A percentile compares a stretch with the other conserved stretches of the same genome.
These are phyloP conservation scores for Megathymus violae DNA, from an alignment of 1,140 invertebrate species.

Conservation along the genomic window DNA sequence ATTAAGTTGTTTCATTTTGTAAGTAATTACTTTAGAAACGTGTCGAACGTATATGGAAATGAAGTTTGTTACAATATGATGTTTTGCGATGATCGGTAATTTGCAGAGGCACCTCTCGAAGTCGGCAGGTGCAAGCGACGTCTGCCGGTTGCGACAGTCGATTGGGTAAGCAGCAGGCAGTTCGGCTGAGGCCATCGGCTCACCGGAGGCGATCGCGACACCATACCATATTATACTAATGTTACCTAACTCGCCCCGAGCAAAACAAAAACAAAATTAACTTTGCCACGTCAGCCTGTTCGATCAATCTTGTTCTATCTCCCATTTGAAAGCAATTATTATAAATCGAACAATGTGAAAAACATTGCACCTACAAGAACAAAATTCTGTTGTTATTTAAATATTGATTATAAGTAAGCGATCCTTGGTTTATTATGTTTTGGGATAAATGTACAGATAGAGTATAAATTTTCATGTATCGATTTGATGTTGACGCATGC, in stretches of 20 bases:
- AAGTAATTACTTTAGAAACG: slow-evolving; percentile 8
- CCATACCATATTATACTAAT: slow-evolving; percentile 72
- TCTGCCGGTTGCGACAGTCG: slow-evolving; percentile 75
- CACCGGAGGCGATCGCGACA: slow-evolving; percentile 67
- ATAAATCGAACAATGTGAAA: slow-evolving; percentile 9
- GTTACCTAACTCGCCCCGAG: slow-evolving; percentile 66
- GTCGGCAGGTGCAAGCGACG: slow-evolving; percentile 72
- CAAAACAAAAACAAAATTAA: slow-evolving; percentile 74
- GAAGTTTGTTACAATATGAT: slow-evolving; percentile 53
- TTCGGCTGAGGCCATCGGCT: slow-evolving; percentile 72
- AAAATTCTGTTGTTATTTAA: too few relatives aligned
- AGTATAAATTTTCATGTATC: too few relatives aligned
- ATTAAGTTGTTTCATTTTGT: too few relatives aligned
- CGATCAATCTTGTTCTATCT: slow-evolving; percentile 24
- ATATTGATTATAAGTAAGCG: too few relatives aligned
- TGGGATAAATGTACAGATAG: too few relatives aligned
- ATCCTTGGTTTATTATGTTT: too few relatives aligned
- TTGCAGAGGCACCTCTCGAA: slow-evolving; percentile 64
- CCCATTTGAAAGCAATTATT: slow-evolving; percentile 20
- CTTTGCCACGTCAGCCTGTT: slow-evolving; percentile 48
- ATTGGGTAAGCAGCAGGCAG: slow-evolving; percentile 76
- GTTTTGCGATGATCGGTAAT: slow-evolving; percentile 58
- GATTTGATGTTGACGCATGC: too few relatives aligned
- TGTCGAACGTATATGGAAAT: slow-evolving; percentile 28
- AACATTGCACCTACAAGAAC: too few relatives aligned